phyloP scores from a whole-genome alignment of 2,888 invertebrate species.

The Brachyptera risi region DNA sequence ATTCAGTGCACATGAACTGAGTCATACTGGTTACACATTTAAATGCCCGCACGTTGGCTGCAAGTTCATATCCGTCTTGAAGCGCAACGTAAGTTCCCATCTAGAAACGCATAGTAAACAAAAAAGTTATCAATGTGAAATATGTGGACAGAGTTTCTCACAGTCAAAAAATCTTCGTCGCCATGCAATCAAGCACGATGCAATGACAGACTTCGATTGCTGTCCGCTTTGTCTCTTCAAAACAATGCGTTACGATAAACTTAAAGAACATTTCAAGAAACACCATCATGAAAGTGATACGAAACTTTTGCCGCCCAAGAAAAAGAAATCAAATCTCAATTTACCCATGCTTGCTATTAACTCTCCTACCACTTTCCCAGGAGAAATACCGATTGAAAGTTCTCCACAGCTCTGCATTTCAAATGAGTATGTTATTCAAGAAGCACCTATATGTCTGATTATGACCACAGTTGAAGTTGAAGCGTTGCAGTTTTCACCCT shows the following conservation, averaged over 20 bases:
- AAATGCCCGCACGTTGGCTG: slow-evolving; percentile 49
- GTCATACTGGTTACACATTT: slow-evolving; percentile 51
- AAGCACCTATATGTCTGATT: too few species aligned
- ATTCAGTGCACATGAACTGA: slow-evolving; percentile 50
- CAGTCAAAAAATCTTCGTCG: slow-evolving; percentile 51
- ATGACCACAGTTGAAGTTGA: too few species aligned
- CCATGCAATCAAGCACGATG: slow-evolving; percentile 42
- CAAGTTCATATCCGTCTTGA: slow-evolving; percentile 48
- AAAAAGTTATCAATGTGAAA: slow-evolving; percentile 53
- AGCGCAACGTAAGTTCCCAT: slow-evolving; percentile 52
- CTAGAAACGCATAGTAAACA: slow-evolving; percentile 53
- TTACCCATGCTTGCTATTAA: too few species aligned
- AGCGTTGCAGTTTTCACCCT: too few species aligned
- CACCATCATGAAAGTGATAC: slow-evolving; percentile 24
- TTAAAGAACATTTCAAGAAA: slow-evolving; percentile 48
- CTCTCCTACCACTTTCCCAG: too few species aligned
- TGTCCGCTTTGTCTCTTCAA: slow-evolving; percentile 49
- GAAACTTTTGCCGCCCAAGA: slow-evolving; percentile 6
- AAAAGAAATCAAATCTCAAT: too few species aligned
- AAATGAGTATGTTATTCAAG: too few species aligned
- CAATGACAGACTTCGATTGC: slow-evolving; percentile 35
- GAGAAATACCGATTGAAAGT: too few species aligned
- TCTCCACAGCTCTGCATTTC: too few species aligned
- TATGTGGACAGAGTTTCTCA: slow-evolving; percentile 54
- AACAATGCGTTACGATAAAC: slow-evolving; percentile 50